A percentile compares a stretch with the other conserved stretches of the same genome.
These are phyloP conservation scores for Tiliqua scincoides DNA, from an alignment of 2,113 vertebrate species.

Conservation along the genomic window DNA sequence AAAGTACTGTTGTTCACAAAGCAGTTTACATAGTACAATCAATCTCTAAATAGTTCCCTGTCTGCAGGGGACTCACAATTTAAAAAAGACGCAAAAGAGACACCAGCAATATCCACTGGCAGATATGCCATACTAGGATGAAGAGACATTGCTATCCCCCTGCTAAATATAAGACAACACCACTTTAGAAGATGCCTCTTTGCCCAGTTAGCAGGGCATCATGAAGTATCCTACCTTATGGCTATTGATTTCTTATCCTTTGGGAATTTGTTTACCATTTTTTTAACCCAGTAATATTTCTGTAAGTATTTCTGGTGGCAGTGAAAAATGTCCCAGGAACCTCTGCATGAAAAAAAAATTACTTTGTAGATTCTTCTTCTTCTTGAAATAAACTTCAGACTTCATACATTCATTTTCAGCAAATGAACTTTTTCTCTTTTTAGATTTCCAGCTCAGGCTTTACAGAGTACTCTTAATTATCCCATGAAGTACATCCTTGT, in stretches of 20 bases:
- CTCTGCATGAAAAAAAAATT: neutral
- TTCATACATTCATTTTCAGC: neutral
- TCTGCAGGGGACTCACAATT: too few relatives aligned
- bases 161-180: too few relatives aligned
- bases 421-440: constrained; percentile 33
- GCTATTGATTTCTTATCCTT: neutral
- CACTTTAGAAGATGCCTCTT: too few relatives aligned
- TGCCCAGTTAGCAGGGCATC: too few relatives aligned
- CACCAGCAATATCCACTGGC: too few relatives aligned
- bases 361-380: neutral
- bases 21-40: too few relatives aligned
- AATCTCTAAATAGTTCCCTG: too few relatives aligned
- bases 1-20: too few relatives aligned
- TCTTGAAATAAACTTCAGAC: neutral
- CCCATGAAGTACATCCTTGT: constrained; percentile 84
- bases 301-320: neutral
- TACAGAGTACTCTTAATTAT: constrained; percentile 30
- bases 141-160: too few relatives aligned
- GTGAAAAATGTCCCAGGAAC: neutral
- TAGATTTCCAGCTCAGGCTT: constrained; percentile 43
- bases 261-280: neutral
- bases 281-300: neutral
- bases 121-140: too few relatives aligned
- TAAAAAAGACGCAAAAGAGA: too few relatives aligned
- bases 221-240: neutral